phyloP scores from a whole-genome alignment of 2,113 vertebrate species.

The Colaptes auratus region DNA sequence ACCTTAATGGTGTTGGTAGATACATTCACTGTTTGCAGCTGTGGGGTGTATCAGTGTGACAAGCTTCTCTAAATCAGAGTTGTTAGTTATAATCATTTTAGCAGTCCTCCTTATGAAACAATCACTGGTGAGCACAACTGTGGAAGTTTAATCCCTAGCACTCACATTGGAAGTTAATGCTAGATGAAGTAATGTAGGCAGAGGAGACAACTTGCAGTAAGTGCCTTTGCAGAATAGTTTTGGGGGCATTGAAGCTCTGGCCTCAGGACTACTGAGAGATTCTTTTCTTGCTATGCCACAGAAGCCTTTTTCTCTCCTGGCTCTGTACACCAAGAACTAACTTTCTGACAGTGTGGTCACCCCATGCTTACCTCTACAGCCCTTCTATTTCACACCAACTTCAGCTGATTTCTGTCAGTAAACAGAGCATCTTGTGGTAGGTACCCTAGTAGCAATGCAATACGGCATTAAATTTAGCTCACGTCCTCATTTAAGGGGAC shows the following conservation, averaged over 20 bases:
- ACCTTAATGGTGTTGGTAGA: constrained; percentile 3
- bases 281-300: background rate
- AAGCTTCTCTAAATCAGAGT: background rate
- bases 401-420: background rate
- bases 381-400: background rate
- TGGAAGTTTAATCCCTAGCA: constrained; percentile 12
- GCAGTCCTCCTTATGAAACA: constrained; percentile 3
- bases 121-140: background rate
- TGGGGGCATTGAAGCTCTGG: background rate
- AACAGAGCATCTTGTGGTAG: background rate
- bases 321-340: background rate
- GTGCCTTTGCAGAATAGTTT: background rate
- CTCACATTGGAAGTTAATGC: constrained; percentile 2
- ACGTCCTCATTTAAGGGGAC: background rate
- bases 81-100: constrained; percentile 15
- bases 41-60: background rate
- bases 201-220: background rate
- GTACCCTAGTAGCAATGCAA: background rate
- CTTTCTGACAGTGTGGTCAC: background rate
- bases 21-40: constrained; percentile 19
- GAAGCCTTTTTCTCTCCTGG: background rate
- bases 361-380: background rate
- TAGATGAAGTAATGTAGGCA: constrained; percentile 3
- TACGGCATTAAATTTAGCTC: background rate
- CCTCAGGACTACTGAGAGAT: background rate